Conservation (phyloP, 2,797 vertebrate species). For the Anguilla pacifica region DNA sequence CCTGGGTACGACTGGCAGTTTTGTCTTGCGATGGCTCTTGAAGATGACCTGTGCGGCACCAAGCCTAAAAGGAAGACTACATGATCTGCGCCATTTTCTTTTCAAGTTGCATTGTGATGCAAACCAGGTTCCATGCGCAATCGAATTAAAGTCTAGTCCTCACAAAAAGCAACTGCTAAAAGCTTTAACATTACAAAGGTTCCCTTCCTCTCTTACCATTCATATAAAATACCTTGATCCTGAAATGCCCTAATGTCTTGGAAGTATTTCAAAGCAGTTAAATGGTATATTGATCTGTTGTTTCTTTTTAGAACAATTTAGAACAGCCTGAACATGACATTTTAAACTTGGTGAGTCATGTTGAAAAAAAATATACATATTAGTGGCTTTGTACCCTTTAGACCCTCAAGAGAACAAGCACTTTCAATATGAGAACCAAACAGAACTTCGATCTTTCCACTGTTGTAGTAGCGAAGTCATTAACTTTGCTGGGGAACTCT, state of each 20-base stretch:
- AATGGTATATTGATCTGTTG: neutral
- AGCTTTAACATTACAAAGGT: neutral
- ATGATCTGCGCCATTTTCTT: neutral
- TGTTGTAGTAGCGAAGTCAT: neutral
- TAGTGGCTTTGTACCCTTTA: too few species aligned
- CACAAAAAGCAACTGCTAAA: neutral
- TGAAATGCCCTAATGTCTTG: neutral
- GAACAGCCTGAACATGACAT: neutral
- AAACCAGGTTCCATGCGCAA: neutral
- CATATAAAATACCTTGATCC: neutral
- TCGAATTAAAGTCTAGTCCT: neutral
- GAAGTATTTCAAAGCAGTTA: neutral
- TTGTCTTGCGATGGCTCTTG: neutral
- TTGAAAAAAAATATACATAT: neutral
- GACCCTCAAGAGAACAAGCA: neutral
- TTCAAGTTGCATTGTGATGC: neutral
- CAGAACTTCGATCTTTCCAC: neutral
- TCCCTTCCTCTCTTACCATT: neutral
- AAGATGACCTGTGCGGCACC: too few species aligned
- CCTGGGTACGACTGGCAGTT: neutral
- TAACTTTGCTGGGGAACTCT: neutral
- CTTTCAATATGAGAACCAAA: neutral
- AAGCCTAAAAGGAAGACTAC: neutral
- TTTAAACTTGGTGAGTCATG: neutral
- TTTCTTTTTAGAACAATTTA: neutral